Evolutionary conservation across 2,113 vertebrate genomes (phyloP).

Genomic region (Nothocercus nigrocapillus): DNA sequence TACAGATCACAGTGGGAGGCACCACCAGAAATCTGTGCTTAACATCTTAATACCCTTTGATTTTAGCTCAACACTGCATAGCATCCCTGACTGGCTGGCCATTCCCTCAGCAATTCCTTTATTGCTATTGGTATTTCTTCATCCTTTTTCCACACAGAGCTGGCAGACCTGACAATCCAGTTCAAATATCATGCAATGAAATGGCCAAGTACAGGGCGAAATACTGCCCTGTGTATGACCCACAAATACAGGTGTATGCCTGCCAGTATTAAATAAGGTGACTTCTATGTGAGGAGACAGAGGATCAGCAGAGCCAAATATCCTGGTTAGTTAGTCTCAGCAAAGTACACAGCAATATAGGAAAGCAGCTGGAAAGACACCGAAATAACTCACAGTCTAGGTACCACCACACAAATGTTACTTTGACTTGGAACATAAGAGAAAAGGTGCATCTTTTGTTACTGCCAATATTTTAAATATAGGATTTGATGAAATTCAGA

Average conservation of each 20-base stretch:
- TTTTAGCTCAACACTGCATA: background rate
- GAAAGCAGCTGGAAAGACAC: background rate
- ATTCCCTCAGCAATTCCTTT: background rate
- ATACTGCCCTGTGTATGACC: background rate
- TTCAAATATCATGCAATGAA: background rate
- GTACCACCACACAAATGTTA: background rate
- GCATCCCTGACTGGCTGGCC: background rate
- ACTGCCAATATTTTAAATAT: background rate
- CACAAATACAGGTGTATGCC: background rate
- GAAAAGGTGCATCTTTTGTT: background rate
- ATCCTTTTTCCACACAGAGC: background rate
- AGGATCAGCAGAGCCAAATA: background rate
- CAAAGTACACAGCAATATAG: background rate
- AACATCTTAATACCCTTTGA: background rate
- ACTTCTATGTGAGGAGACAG: background rate
- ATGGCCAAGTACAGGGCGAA: background rate
- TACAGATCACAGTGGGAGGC: background rate
- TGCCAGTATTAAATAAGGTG: background rate
- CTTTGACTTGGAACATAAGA: background rate
- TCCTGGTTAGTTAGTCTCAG: slow-evolving; percentile 14
- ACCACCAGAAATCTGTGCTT: background rate
- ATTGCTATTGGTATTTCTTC: background rate
- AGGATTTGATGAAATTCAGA: background rate
- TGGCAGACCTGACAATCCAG: background rate
- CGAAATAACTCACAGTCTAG: background rate